phyloP scores from a whole-genome alignment of 2,797 vertebrate genomes.

The Danio choprae region DNA sequence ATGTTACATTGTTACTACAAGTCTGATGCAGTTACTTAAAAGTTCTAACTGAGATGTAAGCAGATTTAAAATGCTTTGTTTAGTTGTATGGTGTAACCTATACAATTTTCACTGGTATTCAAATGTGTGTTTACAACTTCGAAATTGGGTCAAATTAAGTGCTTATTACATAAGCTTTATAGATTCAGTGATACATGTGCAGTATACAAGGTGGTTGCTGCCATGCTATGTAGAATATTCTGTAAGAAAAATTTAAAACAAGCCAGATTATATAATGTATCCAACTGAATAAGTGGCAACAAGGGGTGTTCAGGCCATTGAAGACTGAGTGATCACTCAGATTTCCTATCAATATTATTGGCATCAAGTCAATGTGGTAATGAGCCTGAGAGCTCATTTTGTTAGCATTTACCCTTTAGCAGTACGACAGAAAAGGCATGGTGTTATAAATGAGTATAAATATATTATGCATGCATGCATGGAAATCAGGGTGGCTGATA shows the following conservation, averaged over 20 bases:
- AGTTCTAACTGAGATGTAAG: not conserved
- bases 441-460: not conserved
- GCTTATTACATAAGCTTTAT: not conserved
- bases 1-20: not conserved
- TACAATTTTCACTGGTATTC: not conserved
- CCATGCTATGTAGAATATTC: not conserved
- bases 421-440: not conserved
- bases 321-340: slow-evolving; percentile 33
- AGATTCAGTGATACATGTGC: not conserved
- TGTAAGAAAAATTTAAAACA: not conserved
- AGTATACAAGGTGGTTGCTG: not conserved
- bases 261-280: slow-evolving; percentile 23
- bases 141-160: not conserved
- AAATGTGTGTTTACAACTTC: not conserved
- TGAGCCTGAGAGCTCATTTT: slow-evolving; percentile 20
- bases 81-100: not conserved
- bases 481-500: not conserved
- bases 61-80: not conserved
- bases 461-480: not conserved
- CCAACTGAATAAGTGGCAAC: slow-evolving; percentile 27
- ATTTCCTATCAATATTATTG: slow-evolving; percentile 47
- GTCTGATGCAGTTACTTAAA: not conserved
- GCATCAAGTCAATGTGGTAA: slow-evolving; percentile 49
- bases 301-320: not conserved
- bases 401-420: slow-evolving; percentile 36